phyloP scores from a whole-genome alignment of 92 coral and sea anemone genomes.

The Actinostola sp. region DNA sequence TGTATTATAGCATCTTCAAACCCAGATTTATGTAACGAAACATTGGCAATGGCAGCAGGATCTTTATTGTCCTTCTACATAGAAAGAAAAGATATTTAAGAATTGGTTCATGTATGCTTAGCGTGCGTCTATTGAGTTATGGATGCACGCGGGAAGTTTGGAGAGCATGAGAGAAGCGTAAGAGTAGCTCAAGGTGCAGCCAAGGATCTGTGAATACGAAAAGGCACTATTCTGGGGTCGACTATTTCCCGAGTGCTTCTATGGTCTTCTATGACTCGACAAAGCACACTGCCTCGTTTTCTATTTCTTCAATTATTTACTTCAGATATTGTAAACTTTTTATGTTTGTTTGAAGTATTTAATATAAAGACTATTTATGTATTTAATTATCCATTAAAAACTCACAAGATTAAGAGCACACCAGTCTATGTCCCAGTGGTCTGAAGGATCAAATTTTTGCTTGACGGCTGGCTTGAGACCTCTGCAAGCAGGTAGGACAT shows the following conservation, averaged over 20 bases:
- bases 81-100: neutral
- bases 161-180: too few relatives aligned
- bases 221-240: neutral
- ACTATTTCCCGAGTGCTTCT: too few relatives aligned
- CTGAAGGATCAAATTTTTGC: slow-evolving; percentile 44
- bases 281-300: too few relatives aligned
- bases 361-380: neutral
- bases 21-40: slow-evolving; percentile 19
- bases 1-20: slow-evolving; percentile 48
- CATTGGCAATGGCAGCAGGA: slow-evolving; percentile 4
- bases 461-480: slow-evolving; percentile 60
- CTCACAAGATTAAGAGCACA: slow-evolving; percentile 77
- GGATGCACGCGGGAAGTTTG: too few relatives aligned
- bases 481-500: slow-evolving; percentile 56
- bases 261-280: too few relatives aligned
- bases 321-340: too few relatives aligned
- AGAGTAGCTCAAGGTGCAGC: too few relatives aligned
- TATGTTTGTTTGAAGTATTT: too few relatives aligned
- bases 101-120: too few relatives aligned
- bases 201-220: too few relatives aligned
- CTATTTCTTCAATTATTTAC: too few relatives aligned
- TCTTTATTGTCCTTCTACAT: slow-evolving; percentile 20
- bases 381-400: neutral
- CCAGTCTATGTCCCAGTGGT: slow-evolving; percentile 71
- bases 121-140: too few relatives aligned